These are phyloP conservation scores for Ganaspis brasiliensis DNA, from an alignment of 2,888 invertebrate genomes.

Conservation along the genomic window DNA sequence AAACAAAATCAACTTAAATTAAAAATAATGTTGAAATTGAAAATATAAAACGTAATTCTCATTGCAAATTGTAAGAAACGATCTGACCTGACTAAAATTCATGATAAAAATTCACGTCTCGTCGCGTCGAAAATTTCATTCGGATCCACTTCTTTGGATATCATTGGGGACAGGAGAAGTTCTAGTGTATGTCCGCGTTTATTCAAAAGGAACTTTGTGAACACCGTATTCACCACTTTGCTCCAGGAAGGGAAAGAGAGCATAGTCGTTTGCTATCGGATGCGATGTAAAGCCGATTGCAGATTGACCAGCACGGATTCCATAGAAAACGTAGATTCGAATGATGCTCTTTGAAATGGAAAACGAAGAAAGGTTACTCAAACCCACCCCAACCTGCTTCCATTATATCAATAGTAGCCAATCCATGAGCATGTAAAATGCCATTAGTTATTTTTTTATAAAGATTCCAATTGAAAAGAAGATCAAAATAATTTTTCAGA, in stretches of 20 bases:
- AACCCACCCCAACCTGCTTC: neutral
- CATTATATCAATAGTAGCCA: constrained; percentile 22
- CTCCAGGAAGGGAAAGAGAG: neutral
- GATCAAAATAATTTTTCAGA: neutral
- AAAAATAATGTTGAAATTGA: neutral
- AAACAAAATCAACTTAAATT: neutral
- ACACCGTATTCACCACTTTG: constrained; percentile 21
- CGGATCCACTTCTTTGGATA: neutral
- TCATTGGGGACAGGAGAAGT: constrained; percentile 8
- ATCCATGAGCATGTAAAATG: neutral
- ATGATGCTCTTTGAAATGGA: constrained; percentile 34
- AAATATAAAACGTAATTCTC: neutral
- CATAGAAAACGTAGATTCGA: neutral
- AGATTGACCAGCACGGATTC: constrained; percentile 34
- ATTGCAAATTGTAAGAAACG: neutral
- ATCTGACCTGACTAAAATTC: neutral
- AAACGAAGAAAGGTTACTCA: constrained; percentile 41
- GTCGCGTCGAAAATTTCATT: constrained; percentile 20
- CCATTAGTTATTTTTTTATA: neutral
- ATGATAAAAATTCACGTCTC: constrained; percentile 20
- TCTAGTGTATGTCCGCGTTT: constrained; percentile 23
- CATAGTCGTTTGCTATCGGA: constrained; percentile 20
- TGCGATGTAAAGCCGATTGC: constrained; percentile 28
- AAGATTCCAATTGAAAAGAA: neutral
- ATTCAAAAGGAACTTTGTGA: constrained; percentile 29